A percentile compares a stretch with the other conserved stretches of the same genome.
Conservation (phyloP, 1,140 invertebrate genomes). For the Pomacea maculata region DNA sequence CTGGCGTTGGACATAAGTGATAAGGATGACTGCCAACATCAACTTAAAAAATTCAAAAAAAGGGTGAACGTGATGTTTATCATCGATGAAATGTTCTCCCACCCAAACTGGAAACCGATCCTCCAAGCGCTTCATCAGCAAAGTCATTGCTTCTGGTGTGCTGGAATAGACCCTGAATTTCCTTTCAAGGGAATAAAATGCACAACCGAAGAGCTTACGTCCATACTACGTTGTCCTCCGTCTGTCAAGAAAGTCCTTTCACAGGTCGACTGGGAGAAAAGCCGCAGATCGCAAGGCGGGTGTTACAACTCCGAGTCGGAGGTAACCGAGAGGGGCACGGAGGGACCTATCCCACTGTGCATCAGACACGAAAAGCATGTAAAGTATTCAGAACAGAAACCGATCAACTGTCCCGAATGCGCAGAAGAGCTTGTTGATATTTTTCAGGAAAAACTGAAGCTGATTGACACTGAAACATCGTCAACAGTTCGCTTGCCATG, state of each 20-base stretch:
- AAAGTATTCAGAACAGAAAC: not conserved
- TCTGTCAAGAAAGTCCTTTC: not conserved
- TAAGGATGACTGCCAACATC: not conserved
- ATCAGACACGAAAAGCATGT: not conserved
- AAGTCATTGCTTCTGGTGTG: not conserved
- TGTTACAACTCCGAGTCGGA: not conserved
- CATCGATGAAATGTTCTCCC: not conserved
- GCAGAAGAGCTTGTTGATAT: not conserved
- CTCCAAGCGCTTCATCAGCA: not conserved
- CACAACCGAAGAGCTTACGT: not conserved
- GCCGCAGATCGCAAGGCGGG: not conserved
- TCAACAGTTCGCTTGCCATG: not conserved
- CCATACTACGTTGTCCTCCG: not conserved
- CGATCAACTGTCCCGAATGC: not conserved
- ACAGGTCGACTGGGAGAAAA: not conserved
- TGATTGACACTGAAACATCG: not conserved
- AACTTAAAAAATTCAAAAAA: too few relatives aligned
- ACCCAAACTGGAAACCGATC: not conserved
- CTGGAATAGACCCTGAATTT: not conserved
- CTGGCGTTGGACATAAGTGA: not conserved
- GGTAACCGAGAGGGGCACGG: not conserved
- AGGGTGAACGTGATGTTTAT: not conserved
- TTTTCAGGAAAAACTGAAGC: not conserved
- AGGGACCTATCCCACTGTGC: not conserved
- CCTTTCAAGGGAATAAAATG: not conserved